Base-by-base conservation (phyloP, 2,113 vertebrate species). In the Sturnus vulgaris region DNA sequence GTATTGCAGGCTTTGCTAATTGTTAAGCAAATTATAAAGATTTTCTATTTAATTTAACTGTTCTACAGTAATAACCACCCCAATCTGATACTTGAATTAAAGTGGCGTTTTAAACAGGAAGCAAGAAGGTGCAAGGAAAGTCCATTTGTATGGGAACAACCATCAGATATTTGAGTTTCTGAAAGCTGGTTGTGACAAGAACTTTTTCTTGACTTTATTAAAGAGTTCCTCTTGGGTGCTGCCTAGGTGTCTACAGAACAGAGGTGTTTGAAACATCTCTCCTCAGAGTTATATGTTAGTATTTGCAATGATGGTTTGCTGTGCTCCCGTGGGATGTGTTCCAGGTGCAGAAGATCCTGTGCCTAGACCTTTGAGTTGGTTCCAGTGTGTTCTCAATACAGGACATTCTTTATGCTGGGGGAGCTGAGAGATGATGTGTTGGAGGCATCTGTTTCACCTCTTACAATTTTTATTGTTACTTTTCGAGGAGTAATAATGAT, bases 1-100 rank as follows among this genome's bases (percentile, higher is more conserved):
- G 17, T 77, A 73, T 59, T 90, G 25, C 39, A 77, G 59, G 21
- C 47, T 66, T 86, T 80, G 42, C 59, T 85, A 72, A 65, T 56
- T 88, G 65, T 49, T 66, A 46, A 70, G 47, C 63, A 75, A 88
- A 60, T 88, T 70, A 66, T 30, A 76, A 88, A 53, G 42, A 27
- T 82, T 91, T 81, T 91, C n/a, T 82, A 5, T 90, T 93, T 83
- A 50, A 65, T 92, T 88, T 93, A 82, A 31, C 15, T 80, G 42
- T 70, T 93, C 59, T 63, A 47, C 27, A 59, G 11, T 63, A 86
- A 50, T 63, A 73, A 82, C 35, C 28, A 81, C 23, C 30, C 77
- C 59, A 60, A 6, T 55, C 47, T 86, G 72, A 80, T 88, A 78
- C 47, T 72, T 81, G 71, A 88, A 64, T 78, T 95, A 68, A 75